phyloP scores from a whole-genome alignment of 2,113 vertebrate species.

The Melanerpes aurifrons region DNA sequence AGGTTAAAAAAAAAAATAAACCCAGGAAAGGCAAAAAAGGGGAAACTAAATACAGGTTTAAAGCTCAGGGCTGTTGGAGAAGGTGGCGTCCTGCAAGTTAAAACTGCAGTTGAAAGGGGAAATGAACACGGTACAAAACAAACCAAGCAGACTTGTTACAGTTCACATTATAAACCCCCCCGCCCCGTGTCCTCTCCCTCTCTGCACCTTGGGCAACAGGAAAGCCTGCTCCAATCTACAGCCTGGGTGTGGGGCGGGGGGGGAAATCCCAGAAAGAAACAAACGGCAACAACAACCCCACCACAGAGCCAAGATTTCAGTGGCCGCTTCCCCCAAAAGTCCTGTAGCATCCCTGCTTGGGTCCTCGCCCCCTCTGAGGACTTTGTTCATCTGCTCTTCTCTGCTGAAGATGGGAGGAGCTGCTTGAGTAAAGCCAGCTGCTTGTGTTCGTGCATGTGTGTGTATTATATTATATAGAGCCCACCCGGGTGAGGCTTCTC shows the following conservation, averaged over 20 bases:
- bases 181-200: constrained; percentile 51
- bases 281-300: background rate
- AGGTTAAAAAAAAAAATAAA: constrained; percentile 36
- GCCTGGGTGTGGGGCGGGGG: background rate
- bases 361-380: background rate
- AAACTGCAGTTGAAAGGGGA: constrained; percentile 50
- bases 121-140: constrained; percentile 48
- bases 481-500: background rate
- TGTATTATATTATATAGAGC: constrained; percentile 54
- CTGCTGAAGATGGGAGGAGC: constrained; percentile 31
- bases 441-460: background rate
- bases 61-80: constrained; percentile 67
- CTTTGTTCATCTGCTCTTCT: constrained; percentile 20
- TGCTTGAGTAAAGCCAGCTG: background rate
- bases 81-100: constrained; percentile 68
- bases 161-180: constrained; percentile 76
- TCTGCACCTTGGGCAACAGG: constrained; percentile 56
- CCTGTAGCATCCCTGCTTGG: background rate
- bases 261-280: no score
- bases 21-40: constrained; percentile 54
- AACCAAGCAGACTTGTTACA: constrained; percentile 76
- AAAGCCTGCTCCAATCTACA: constrained; percentile 59
- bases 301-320: background rate
- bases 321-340: constrained; percentile 16
- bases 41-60: constrained; percentile 76